A percentile compares a stretch with the other conserved stretches of the same genome.
These are phyloP conservation scores for Bubalus kerabau DNA, from an alignment of 2,113 vertebrate species.

Conservation along the genomic window DNA sequence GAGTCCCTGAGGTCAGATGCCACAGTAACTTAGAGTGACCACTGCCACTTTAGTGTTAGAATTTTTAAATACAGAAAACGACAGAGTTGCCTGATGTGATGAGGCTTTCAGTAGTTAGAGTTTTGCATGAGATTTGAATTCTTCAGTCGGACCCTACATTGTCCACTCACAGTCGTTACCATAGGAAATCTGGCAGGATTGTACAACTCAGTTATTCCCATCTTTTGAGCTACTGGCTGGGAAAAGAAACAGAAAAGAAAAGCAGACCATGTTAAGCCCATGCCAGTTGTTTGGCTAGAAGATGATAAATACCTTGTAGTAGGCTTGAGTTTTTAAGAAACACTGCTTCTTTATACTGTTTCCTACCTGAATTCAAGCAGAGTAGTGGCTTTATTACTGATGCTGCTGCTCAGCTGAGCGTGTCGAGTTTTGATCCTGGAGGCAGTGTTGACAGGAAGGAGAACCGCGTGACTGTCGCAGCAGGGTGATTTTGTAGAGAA, in stretches of 20 bases:
- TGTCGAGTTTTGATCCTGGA: neutral
- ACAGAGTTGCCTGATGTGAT: neutral
- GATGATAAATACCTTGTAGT: neutral
- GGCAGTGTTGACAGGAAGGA: neutral
- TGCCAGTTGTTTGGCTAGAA: neutral
- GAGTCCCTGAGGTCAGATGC: neutral
- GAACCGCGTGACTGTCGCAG: neutral
- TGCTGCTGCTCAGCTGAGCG: neutral
- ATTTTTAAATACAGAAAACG: neutral
- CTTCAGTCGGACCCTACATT: neutral
- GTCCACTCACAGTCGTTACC: neutral
- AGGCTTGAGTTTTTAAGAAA: slow-evolving; percentile 9
- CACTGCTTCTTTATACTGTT: neutral
- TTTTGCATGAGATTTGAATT: slow-evolving; percentile 39
- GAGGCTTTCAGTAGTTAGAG: neutral
- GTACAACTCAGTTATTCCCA: neutral
- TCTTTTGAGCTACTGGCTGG: neutral
- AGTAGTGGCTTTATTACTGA: neutral
- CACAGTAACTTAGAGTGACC: neutral
- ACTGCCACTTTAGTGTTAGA: neutral
- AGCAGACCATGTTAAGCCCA: neutral
- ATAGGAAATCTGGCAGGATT: neutral
- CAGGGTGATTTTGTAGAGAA: neutral
- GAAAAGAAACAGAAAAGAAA: neutral
- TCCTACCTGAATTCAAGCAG: neutral